Conservation (phyloP, 2,888 invertebrate species). For the Itoplectis maculator region DNA sequence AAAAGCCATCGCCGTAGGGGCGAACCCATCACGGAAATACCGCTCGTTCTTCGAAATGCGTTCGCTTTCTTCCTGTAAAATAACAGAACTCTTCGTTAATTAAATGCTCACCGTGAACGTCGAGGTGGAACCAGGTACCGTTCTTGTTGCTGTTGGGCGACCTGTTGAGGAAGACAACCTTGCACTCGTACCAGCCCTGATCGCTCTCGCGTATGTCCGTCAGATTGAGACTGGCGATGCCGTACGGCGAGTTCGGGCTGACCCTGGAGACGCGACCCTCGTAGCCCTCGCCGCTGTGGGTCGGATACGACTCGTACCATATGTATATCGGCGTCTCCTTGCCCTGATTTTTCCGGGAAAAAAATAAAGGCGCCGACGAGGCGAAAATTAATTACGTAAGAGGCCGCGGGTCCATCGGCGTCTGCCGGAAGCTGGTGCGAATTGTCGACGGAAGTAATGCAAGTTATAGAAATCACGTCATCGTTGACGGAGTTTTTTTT, state of each 20-base stretch:
- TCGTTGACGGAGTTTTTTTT: too few relatives aligned
- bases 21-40: slow-evolving; percentile 34
- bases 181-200: slow-evolving; percentile 98
- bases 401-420: slow-evolving; percentile 70
- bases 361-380: slow-evolving; percentile 74
- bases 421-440: slow-evolving; percentile 63
- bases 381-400: slow-evolving; percentile 78
- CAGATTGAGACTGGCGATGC: slow-evolving; percentile 97
- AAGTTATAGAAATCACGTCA: too few relatives aligned
- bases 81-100: neutral
- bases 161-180: slow-evolving; percentile 97
- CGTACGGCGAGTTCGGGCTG: slow-evolving; percentile 94
- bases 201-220: slow-evolving; percentile 97
- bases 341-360: slow-evolving; percentile 88
- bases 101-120: slow-evolving; percentile 91
- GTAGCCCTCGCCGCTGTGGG: slow-evolving; percentile 97
- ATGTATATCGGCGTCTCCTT: slow-evolving; percentile 98
- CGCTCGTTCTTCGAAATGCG: slow-evolving; percentile 68
- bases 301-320: slow-evolving; percentile 99
- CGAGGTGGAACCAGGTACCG: slow-evolving; percentile 99
- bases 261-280: slow-evolving; percentile 96
- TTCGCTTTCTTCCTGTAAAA: too few relatives aligned
- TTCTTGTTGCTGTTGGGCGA: slow-evolving; percentile 96
- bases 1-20: slow-evolving; percentile 32
- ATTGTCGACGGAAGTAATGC: neutral